A percentile compares a stretch with the other conserved stretches of the same genome.
These are phyloP conservation scores for Centropyge bicolor DNA, from an alignment of 2,797 vertebrate species.

Conservation along the genomic window DNA sequence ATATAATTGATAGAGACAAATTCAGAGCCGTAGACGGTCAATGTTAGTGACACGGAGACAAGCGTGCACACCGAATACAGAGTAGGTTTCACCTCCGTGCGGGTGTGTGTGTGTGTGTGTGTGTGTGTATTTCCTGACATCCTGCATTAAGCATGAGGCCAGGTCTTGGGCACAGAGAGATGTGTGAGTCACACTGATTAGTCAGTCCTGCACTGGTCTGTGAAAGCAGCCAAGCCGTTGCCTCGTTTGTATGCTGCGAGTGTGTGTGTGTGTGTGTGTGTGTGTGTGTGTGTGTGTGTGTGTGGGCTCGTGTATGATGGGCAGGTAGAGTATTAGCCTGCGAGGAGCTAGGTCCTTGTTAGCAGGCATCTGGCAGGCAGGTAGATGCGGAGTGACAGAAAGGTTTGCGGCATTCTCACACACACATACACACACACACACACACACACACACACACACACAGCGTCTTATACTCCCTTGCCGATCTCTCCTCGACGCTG, in stretches of 20 bases:
- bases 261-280: conserved; percentile 47
- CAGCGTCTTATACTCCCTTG: conserved; percentile 10
- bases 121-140: conserved; percentile 59
- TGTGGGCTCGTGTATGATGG: conserved; percentile 52
- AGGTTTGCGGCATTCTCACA: conserved; percentile 48
- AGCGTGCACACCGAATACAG: conserved; percentile 44
- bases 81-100: conserved; percentile 41
- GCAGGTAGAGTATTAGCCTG: conserved; percentile 71
- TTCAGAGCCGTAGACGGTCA: conserved; percentile 53
- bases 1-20: conserved; percentile 66
- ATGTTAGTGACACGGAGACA: conserved; percentile 49
- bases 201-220: conserved; percentile 57
- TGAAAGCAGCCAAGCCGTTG: conserved; percentile 47
- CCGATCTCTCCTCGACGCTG: conserved; percentile 20
- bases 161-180: conserved; percentile 56
- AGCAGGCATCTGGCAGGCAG: conserved; percentile 73
- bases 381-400: conserved; percentile 71
- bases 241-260: conserved; percentile 65
- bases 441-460: conserved; percentile 35
- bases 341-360: conserved; percentile 71
- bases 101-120: conserved; percentile 5
- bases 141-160: conserved; percentile 71
- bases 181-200: conserved; percentile 79
- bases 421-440: conserved; percentile 25
- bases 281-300: conserved; percentile 39